Evolutionary conservation across 2,888 invertebrate species (phyloP).

Genomic region (Buathra laborator): DNA sequence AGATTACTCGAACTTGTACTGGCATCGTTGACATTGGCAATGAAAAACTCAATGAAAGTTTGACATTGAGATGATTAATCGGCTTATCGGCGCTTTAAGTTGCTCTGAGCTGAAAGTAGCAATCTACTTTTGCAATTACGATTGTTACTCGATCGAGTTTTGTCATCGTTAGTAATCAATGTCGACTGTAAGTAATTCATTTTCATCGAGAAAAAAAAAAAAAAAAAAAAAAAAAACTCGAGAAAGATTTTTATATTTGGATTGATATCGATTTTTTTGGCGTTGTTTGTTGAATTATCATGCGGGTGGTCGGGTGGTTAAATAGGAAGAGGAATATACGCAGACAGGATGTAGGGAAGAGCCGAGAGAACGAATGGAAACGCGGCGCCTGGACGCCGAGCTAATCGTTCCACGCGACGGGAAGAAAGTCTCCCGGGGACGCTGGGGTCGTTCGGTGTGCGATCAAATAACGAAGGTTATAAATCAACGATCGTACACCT

Average conservation of each 20-base stretch:
- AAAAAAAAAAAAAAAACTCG: background rate
- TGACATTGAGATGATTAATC: slow-evolving; percentile 5
- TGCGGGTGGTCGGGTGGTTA: background rate
- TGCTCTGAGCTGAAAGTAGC: background rate
- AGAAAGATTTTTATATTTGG: background rate
- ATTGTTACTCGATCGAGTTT: background rate
- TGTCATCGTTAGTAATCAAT: background rate
- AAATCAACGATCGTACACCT: slow-evolving; percentile 25
- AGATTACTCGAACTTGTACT: slow-evolving; percentile 15
- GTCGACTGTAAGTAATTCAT: background rate
- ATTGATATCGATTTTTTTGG: background rate
- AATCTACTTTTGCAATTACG: background rate
- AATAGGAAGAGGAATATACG: background rate
- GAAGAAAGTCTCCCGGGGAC: slow-evolving; percentile 34
- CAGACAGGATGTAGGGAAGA: background rate
- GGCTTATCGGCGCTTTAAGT: background rate
- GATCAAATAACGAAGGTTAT: slow-evolving; percentile 32
- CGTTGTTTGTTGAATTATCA: background rate
- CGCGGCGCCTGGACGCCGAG: slow-evolving; percentile 9
- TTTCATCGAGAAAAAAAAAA: background rate
- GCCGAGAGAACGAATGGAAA: background rate
- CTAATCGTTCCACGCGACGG: slow-evolving; percentile 27
- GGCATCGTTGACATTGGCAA: slow-evolving; percentile 4
- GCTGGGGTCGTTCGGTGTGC: slow-evolving; percentile 14
- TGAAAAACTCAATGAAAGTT: background rate